Evolutionary conservation across 2,797 vertebrate species (phyloP), one percentile per base, ranked within the genome.

Genomic region (Sus cebifrons): DNA sequence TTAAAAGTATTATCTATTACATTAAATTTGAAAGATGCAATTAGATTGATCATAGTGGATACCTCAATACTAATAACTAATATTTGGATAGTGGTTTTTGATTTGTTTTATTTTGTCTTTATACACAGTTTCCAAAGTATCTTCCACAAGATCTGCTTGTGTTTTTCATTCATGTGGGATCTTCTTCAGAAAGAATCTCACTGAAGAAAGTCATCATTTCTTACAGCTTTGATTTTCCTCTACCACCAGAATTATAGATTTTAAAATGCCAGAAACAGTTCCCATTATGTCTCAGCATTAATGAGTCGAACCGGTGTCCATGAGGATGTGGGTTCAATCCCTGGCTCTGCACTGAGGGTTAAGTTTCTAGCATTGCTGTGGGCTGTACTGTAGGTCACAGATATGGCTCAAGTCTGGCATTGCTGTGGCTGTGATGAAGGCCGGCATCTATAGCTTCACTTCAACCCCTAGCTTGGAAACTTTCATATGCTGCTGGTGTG

Each of bases 1-100:
- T 86, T 96, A 67, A 73, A 94, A 82, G 62, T 44, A 20, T 5
- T 73, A n/a, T 6, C 17, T 27, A 32, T 82, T 84, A 70, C 0
- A 14, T 94, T 87, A 91, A 85, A 70, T 36, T 70, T 17, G 87
- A 94, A 89, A 49, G 70, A 91, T 32, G 32, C 10, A 52, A 27
- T 87, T 64, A 91, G 14, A 77, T 25, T 6, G 56, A 64, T 58
- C 36, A 40, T 25, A 82, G 17, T 16, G 17, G 8, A 71, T 77
- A 3, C 3, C 18, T 83, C 58, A 58, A 49, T 49, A 77, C 15
- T 77, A 86, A 13, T 36, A 94, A 83, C 23, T 83, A 77, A 27
- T 7, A 77, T 94, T 87, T 87, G 32, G 10, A 58, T 40, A 56
- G 6, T 71, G 3, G 0, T 7, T 89, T 68, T 67, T 27, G 2